Evolutionary conservation across 2,797 vertebrate species (phyloP), one percentile per base, ranked within the genome.

Genomic region (Tapirus indicus): DNA sequence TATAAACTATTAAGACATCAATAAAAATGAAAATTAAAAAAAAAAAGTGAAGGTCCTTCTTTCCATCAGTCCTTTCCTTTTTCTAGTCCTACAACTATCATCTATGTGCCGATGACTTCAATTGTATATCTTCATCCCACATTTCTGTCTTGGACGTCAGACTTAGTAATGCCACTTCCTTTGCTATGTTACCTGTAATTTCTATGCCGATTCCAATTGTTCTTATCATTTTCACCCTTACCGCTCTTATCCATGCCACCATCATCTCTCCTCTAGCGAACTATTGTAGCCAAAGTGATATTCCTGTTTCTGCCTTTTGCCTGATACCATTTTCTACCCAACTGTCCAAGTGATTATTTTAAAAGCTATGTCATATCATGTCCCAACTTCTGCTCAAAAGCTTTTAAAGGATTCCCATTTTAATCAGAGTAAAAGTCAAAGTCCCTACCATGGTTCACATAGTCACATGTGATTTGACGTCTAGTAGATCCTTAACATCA

Each of bases 61-160:
- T 93, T 89, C 20, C n/a, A 21, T 92, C 41, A 60, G 27, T 74
- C 47, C 18, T 93, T 92, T 85, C 18, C n/a, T 96, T 85, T 71
- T 41, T 74, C n/a, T 87, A 66, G 27, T 80, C 41, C 84, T 86
- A 35, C 20, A 12, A 58, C 44, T 94, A 78, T 44, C 20, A 58
- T 58, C 11, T 91, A 66, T 78, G 56, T 90, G n/a, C 72, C 86
- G 21, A 74, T 86, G 74, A 94, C 41, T 94, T 69, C 49, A 94
- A 6, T 86, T 58, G 80, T 79, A 21, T 25, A 74, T 80, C 29
- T 79, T 86, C 49, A 85, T 35, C 23, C 13, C 44, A 49, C 7
- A 86, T 17, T 49, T 86, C 32, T 41, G 27, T 56, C 60, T 58
- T 80, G n/a, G n/a, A 74, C 21, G 66, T 32, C 17, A 91, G 32